Evolutionary conservation across 2,113 vertebrate genomes (phyloP).

Genomic region (human (Homo sapiens)): DNA sequence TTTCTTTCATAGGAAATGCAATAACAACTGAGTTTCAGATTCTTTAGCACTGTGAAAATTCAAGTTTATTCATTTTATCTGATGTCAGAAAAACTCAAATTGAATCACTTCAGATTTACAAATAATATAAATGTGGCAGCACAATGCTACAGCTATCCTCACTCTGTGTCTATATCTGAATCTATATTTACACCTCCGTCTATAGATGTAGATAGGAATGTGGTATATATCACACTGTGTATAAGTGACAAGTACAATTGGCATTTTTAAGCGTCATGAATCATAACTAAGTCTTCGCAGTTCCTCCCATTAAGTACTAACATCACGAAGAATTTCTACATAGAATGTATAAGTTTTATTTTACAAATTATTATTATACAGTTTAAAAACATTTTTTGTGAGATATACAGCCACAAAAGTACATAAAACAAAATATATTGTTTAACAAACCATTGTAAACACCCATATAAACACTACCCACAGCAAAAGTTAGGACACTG

Average conservation of each 20-base stretch:
- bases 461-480: not conserved
- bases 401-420: not conserved
- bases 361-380: not conserved
- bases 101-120: not conserved
- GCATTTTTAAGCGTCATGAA: not conserved
- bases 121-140: not conserved
- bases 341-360: not conserved
- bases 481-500: not conserved
- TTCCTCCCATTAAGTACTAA: not conserved
- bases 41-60: not conserved
- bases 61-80: not conserved
- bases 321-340: not conserved
- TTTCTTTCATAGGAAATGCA: not conserved
- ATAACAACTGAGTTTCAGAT: not conserved
- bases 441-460: not conserved
- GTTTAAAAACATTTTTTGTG: not conserved
- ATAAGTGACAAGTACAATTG: not conserved
- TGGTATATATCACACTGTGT: fast-evolving
- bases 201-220: fast-evolving
- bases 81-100: not conserved
- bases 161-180: no score
- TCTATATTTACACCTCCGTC: fast-evolving
- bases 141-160: not conserved
- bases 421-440: not conserved
- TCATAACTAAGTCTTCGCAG: not conserved